A percentile compares a stretch with the other conserved stretches of the same genome.
These are phyloP conservation scores for Rotaria magnacalcarata DNA, from an alignment of 2,888 invertebrate genomes.

Conservation along the genomic window DNA sequence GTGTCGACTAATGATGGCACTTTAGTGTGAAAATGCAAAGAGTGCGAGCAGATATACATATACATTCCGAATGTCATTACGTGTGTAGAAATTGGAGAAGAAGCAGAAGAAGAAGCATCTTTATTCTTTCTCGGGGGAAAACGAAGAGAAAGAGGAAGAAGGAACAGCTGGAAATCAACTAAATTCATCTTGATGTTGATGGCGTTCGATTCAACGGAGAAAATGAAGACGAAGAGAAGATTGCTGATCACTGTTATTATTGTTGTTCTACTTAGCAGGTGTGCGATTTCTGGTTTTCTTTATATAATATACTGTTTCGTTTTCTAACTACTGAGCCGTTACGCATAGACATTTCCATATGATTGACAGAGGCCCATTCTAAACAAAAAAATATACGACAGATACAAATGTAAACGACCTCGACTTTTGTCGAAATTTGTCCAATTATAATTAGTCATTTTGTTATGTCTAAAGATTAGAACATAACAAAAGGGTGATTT, in stretches of 20 bases:
- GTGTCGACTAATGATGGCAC: constrained; percentile 21
- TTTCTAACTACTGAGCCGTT: not conserved
- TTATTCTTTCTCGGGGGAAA: constrained; percentile 12
- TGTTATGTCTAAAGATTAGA: not conserved
- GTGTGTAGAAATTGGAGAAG: not conserved
- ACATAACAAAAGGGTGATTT: not conserved
- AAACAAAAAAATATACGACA: not conserved
- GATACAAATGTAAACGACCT: not conserved
- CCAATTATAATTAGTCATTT: not conserved
- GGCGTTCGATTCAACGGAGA: not conserved
- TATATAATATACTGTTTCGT: not conserved
- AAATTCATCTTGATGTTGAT: constrained; percentile 28
- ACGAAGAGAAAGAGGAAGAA: not conserved
- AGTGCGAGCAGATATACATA: not conserved
- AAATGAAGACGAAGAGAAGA: not conserved
- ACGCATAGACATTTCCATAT: not conserved
- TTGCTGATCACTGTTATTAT: not conserved
- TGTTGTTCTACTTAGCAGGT: constrained; percentile 15
- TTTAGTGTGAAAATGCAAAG: constrained; percentile 9
- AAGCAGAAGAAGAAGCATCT: constrained; percentile 12
- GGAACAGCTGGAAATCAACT: constrained; percentile 38
- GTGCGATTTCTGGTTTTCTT: not conserved
- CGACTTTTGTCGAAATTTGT: not conserved
- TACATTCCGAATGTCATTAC: constrained; percentile 13
- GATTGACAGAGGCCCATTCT: not conserved